Evolutionary conservation across 2,797 vertebrate genomes (phyloP), one percentile per base, ranked within the genome.

Genomic region (Epinephelus coioides): DNA sequence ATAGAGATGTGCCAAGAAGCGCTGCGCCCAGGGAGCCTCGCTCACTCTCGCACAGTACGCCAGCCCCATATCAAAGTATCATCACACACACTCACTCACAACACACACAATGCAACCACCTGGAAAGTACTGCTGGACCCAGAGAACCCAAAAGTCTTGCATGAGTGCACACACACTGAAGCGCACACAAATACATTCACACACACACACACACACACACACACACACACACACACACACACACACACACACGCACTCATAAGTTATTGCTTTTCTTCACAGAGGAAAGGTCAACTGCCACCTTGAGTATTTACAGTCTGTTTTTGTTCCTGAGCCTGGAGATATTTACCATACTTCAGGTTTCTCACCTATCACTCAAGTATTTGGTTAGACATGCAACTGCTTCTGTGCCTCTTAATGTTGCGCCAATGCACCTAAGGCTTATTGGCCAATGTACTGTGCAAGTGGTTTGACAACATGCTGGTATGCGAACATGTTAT

Each of bases 1-100:
- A 86, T 44, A 78, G 86, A 47, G 84, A 85, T 78, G 88, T 92
- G 89, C 91, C 92, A 93, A 92, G 91, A 81, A 88, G 79, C 44
- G 15, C 57, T 57, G 75, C 34, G 84, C 87, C 78, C 78, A 46
- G 84, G 89, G 91, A 93, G 85, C 63, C 66, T 75, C 43, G 53
- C 81, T 78, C 69, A 57, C 86, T 76, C 83, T 66, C 17, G 12
- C 67, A 56, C 88, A 69, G 76, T 57, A 78, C 38, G 60, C 80
- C 78, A 55, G 60, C 66, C 66, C 67, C 72, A 74, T 88, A 89
- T 92, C 90, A 90, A 89, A 90, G 84, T 89, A 83, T 84, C 85
- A 79, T 71, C 75, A 65, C 74, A 76, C 63, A 64, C 85, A 65
- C 73, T 73, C 60, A 3, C 40, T 53, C 59, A 50, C 61, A 81